phyloP scores from a whole-genome alignment of 2,113 vertebrate genomes.

The Ardeotis arabs region DNA sequence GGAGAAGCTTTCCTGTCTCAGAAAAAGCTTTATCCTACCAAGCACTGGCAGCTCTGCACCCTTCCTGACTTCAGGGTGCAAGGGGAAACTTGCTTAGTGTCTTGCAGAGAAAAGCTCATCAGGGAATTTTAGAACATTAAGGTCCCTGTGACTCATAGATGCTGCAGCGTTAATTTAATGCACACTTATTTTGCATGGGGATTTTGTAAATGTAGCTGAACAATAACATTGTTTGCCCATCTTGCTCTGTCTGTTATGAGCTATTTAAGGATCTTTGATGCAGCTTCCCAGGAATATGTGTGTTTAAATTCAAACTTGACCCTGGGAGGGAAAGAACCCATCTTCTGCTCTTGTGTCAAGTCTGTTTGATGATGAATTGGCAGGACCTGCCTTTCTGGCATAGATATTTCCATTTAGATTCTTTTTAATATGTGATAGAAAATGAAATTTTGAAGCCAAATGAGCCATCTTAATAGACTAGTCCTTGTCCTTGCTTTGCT shows the following conservation, averaged over 20 bases:
- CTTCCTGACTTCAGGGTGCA: neutral
- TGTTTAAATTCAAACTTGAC: neutral
- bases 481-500: neutral
- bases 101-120: neutral
- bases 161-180: neutral
- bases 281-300: neutral
- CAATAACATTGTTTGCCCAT: neutral
- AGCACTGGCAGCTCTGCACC: neutral
- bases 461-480: neutral
- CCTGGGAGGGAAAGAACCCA: neutral
- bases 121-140: neutral
- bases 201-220: neutral
- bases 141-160: neutral
- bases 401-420: neutral
- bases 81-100: neutral
- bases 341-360: neutral
- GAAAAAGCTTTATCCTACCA: neutral
- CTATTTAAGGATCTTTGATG: neutral
- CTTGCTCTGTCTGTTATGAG: neutral
- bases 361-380: neutral
- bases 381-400: neutral
- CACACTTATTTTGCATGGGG: neutral
- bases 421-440: neutral
- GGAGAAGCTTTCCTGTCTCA: neutral
- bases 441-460: neutral